Conservation (phyloP, 2,113 vertebrate species). For the Neogale vison region DNA sequence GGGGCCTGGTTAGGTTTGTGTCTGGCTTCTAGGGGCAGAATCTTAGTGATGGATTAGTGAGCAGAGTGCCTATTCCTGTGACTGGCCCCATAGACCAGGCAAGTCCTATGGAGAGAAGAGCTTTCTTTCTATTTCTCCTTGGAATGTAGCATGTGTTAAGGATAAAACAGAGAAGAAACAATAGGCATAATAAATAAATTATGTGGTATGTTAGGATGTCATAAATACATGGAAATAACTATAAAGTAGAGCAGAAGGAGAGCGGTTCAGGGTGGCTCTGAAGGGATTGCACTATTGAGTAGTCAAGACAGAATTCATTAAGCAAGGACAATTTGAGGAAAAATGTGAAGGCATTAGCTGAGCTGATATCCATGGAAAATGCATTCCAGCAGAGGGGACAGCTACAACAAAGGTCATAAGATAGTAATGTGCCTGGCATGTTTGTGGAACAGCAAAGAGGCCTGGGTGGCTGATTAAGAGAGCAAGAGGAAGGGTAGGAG, state of each 20-base stretch:
- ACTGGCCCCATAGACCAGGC: background rate
- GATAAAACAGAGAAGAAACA: background rate
- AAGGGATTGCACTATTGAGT: background rate
- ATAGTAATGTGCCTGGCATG: background rate
- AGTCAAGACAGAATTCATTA: background rate
- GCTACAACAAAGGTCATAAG: background rate
- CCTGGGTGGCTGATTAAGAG: background rate
- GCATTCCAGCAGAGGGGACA: background rate
- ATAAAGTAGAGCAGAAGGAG: background rate
- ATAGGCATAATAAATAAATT: background rate
- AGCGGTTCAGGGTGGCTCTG: background rate
- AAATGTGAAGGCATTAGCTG: background rate
- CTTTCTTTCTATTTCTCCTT: background rate
- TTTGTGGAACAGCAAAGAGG: background rate
- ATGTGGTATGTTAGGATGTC: background rate
- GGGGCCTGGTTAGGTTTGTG: background rate
- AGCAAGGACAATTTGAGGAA: background rate
- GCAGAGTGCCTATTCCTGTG: background rate
- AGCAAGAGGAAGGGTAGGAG: background rate
- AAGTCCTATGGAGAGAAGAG: background rate
- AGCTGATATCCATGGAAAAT: background rate
- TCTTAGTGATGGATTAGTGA: background rate
- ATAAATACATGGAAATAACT: background rate
- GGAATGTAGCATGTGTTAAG: background rate
- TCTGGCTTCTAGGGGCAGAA: background rate